phyloP scores from a whole-genome alignment of 2,888 invertebrate species.

The Chalcosyrphus nemorum region DNA sequence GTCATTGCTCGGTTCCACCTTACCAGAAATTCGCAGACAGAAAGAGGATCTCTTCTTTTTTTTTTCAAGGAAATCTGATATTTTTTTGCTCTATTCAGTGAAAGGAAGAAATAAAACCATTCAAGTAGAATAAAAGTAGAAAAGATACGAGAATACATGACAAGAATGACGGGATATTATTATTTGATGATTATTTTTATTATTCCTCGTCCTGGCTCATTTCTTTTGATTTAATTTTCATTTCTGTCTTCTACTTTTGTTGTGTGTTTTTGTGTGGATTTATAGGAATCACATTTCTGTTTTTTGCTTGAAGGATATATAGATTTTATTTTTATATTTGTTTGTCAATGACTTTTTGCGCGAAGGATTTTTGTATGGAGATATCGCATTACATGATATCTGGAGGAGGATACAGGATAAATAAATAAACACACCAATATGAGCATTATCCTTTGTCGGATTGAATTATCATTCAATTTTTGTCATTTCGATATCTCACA shows the following conservation, averaged over 20 bases:
- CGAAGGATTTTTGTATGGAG: slow-evolving; percentile 26
- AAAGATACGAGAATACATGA: slow-evolving; percentile 2
- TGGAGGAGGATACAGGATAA: not conserved
- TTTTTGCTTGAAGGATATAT: slow-evolving; percentile 37
- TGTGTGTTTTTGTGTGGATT: slow-evolving; percentile 1
- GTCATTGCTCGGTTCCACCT: slow-evolving; percentile 23
- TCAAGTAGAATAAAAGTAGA: slow-evolving; percentile 9
- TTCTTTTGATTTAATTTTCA: slow-evolving; percentile 61
- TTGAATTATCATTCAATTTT: slow-evolving; percentile 44
- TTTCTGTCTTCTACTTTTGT: not conserved
- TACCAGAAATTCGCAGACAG: not conserved
- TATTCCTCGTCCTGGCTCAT: slow-evolving; percentile 54
- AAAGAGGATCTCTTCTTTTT: not conserved
- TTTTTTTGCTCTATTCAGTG: not conserved
- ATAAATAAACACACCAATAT: slow-evolving; percentile 32
- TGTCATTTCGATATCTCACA: slow-evolving; percentile 38
- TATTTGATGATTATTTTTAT: slow-evolving; percentile 54
- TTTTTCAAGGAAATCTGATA: slow-evolving; percentile 32
- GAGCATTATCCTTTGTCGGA: slow-evolving; percentile 35
- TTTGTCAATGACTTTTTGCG: slow-evolving; percentile 63
- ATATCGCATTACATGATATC: slow-evolving; percentile 40
- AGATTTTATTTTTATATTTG: slow-evolving; percentile 29
- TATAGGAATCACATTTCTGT: slow-evolving; percentile 49
- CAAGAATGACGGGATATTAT: slow-evolving; percentile 18
- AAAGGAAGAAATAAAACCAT: slow-evolving; percentile 12